A percentile compares a stretch with the other conserved stretches of the same genome.
These are phyloP conservation scores for Entelurus aequoreus DNA, from an alignment of 2,113 vertebrate genomes.

Conservation along the genomic window DNA sequence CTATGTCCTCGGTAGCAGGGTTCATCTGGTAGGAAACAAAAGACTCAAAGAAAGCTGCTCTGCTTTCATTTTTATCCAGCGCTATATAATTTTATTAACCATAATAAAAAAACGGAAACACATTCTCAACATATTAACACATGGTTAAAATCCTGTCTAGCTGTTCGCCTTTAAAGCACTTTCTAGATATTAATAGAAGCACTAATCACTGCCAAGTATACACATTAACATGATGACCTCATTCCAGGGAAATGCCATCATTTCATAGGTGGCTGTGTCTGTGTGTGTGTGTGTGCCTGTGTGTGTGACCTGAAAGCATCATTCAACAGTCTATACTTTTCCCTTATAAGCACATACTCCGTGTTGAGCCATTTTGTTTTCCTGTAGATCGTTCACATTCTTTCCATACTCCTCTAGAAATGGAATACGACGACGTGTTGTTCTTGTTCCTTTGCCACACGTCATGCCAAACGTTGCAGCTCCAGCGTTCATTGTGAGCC, in stretches of 20 bases:
- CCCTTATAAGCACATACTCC: conserved; percentile 7
- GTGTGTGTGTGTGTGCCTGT: neutral
- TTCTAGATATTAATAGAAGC: conserved; percentile 51
- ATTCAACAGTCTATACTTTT: conserved; percentile 12
- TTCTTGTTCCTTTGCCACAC: conserved; percentile 8
- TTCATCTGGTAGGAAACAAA: conserved; percentile 34
- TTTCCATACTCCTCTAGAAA: conserved; percentile 29
- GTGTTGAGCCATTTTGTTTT: conserved; percentile 18
- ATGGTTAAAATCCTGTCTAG: conserved; percentile 1
- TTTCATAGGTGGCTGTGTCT: conserved; percentile 36
- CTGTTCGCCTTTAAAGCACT: conserved; percentile 41
- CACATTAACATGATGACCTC: conserved; percentile 60
- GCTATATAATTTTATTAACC: neutral
- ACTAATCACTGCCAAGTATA: conserved; percentile 53
- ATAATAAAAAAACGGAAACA: neutral
- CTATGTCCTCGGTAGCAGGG: conserved; percentile 38
- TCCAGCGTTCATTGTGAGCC: conserved; percentile 19
- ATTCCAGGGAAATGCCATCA: conserved; percentile 41
- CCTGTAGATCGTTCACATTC: conserved; percentile 24
- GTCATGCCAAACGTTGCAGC: conserved; percentile 1
- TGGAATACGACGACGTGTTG: conserved; percentile 15
- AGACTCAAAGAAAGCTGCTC: neutral
- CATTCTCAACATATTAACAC: conserved; percentile 1
- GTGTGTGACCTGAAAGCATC: conserved; percentile 14
- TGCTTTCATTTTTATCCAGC: neutral